Conservation (phyloP, 2,113 vertebrate genomes). For the Zootoca vivipara region DNA sequence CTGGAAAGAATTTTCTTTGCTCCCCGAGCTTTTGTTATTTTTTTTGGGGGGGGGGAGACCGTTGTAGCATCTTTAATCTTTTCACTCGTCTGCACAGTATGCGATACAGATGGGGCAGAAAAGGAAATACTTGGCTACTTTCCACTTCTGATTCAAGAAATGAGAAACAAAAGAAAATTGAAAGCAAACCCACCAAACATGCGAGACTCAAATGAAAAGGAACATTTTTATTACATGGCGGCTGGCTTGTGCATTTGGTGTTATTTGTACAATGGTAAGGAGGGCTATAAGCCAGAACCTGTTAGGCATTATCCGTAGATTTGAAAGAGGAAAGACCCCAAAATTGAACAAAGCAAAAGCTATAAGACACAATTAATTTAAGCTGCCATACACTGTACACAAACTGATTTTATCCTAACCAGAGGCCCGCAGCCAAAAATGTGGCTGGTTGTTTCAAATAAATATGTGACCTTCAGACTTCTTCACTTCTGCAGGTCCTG, state of each 20-base stretch:
- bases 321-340: background rate
- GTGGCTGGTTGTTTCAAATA: background rate
- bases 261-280: conserved; percentile 34
- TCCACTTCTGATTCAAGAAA: conserved; percentile 62
- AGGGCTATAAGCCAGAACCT: conserved; percentile 24
- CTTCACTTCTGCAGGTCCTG: background rate
- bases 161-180: conserved; percentile 62
- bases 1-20: conserved; percentile 72
- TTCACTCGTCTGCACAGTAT: conserved; percentile 62
- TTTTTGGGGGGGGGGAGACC: background rate
- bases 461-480: background rate
- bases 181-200: conserved; percentile 51
- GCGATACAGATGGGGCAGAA: conserved; percentile 64
- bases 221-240: conserved; percentile 8
- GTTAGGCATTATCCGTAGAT: background rate
- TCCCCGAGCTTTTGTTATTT: conserved; percentile 48
- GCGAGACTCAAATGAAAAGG: conserved; percentile 45
- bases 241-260: background rate
- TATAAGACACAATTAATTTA: background rate
- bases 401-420: background rate
- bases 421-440: background rate
- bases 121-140: conserved; percentile 65
- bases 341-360: background rate
- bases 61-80: conserved; percentile 67
- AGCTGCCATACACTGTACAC: background rate